phyloP scores from a whole-genome alignment of 2,888 invertebrate species.

The Nasonia oneida region DNA sequence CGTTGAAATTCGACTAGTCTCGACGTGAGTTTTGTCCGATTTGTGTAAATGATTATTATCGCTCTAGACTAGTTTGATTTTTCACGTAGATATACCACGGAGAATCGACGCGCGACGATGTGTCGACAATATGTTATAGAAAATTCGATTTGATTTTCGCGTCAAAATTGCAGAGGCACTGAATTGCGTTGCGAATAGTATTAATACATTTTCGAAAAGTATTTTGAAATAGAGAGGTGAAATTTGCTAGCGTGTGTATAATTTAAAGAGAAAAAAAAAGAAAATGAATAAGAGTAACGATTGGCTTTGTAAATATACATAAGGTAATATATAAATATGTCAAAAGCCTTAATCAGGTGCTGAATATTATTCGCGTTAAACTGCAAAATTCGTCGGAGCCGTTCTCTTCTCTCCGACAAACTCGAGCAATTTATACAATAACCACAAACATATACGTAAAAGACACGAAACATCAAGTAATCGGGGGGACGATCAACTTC shows the following conservation, averaged over 20 bases:
- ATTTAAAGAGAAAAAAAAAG: neutral
- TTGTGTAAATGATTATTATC: constrained; percentile 23
- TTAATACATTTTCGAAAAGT: constrained; percentile 47
- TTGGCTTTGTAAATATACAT: constrained; percentile 58
- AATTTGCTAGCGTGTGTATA: constrained; percentile 47
- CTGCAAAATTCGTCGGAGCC: constrained; percentile 45
- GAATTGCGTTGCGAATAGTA: neutral
- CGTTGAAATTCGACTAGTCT: constrained; percentile 15
- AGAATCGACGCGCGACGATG: neutral
- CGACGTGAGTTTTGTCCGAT: neutral
- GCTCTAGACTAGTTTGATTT: constrained; percentile 1
- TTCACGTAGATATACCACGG: neutral
- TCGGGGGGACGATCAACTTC: constrained; percentile 70
- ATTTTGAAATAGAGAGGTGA: constrained; percentile 45
- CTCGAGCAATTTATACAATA: neutral
- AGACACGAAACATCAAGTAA: neutral
- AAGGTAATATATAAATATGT: constrained; percentile 54
- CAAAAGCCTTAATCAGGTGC: constrained; percentile 62
- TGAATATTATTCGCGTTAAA: constrained; percentile 55
- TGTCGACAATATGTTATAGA: constrained; percentile 1
- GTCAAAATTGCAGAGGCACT: constrained; percentile 15
- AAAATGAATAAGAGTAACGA: neutral
- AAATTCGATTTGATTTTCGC: constrained; percentile 18
- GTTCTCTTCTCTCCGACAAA: constrained; percentile 40
- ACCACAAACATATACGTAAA: constrained; percentile 48